phyloP scores from a whole-genome alignment of 2,888 invertebrate species.

The Stramonita haemastoma region DNA sequence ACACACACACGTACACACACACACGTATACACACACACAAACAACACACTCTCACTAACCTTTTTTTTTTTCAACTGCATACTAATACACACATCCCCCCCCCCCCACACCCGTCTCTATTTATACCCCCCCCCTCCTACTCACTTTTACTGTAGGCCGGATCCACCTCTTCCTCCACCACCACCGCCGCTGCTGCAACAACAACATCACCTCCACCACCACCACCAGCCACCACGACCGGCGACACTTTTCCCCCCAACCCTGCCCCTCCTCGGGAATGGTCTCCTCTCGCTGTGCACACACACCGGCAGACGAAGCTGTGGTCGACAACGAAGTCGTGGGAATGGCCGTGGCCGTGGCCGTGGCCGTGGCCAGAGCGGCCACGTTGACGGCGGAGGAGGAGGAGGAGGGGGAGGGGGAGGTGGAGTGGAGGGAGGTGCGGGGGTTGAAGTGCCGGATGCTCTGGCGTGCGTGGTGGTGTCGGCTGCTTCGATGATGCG shows the following conservation, averaged over 20 bases:
- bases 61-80: no score
- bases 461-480: conserved; percentile 37
- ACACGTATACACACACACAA: no score
- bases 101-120: no score
- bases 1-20: no score
- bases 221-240: background rate
- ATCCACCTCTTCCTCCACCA: conserved; percentile 54
- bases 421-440: conserved; percentile 47
- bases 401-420: conserved; percentile 47
- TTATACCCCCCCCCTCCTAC: background rate
- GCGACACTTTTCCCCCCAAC: background rate
- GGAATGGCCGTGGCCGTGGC: background rate
- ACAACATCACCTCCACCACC: background rate
- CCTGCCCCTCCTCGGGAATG: conserved; percentile 36
- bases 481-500: conserved; percentile 5
- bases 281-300: conserved; percentile 27
- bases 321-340: background rate
- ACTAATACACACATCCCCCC: no score
- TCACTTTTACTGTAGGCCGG: conserved; percentile 58
- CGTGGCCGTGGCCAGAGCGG: background rate
- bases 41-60: no score
- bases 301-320: background rate
- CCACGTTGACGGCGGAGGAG: conserved; percentile 41
- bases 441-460: conserved; percentile 39
- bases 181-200: conserved; percentile 30